Base-by-base conservation (phyloP, 2,797 vertebrate genomes). In the Trematomus bernacchii region DNA sequence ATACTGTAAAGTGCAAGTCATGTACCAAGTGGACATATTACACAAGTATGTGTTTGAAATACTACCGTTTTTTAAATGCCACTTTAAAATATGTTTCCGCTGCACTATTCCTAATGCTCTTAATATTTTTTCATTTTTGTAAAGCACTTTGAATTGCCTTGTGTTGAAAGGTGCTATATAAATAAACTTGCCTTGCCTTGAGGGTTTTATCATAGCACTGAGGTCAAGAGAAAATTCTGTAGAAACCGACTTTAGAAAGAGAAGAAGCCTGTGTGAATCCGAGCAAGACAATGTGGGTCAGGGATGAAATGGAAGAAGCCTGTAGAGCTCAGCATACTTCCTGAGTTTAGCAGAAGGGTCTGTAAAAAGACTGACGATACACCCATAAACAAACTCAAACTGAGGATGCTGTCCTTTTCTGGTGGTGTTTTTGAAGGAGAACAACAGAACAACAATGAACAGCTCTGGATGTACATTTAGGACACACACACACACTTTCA, bases 261-360 rank as follows among this genome's bases (percentile, higher is more conserved):
- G 47, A 80, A 67, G 67, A n/a, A 70, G 30, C 27, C 57, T 4
- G 59, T 77, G 82, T 76, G 76, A 81, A 68, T 68, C n/a, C 71
- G 27, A 48, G 37, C 18, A 55, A 60, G 68, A 43, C 12, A 1
- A 33, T 55, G 71, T 37, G 57, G 61, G 76, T 59, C 27, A 50
- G 59, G 37, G 61, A 58, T 73, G 46, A 67, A 43, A 58, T 51
- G 57, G 37, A 16, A 40, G 58, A 71, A 70, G 50, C 62, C 73
- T 84, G 55, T 86, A 82, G 88, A 86, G 73, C 62, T 70, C 54
- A 52, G 70, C 55, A 8, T 13, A 68, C 58, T 78, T 85, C 84
- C 88, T 27, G 40, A 13, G 60, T 69, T 81, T 62, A 83, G 81
- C 81, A 88, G 85, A 87, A 85, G 81, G 88, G 73, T 88, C 60